A percentile compares a stretch with the other conserved stretches of the same genome.
Conservation (phyloP, 2,113 vertebrate genomes). For the Ia io region DNA sequence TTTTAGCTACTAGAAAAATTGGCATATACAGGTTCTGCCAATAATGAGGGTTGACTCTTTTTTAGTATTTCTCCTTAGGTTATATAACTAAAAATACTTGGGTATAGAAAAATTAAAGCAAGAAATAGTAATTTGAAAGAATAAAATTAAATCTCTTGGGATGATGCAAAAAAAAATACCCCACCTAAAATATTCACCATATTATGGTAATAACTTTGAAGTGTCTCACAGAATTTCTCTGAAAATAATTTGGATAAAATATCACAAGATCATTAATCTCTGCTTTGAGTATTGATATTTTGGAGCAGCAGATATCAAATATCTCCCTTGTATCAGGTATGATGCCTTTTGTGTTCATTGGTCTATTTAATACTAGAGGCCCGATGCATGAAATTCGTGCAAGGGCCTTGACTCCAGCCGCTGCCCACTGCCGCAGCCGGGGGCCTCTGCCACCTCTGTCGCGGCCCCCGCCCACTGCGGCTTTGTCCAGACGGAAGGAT, state of each 20-base stretch:
- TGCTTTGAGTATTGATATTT: neutral
- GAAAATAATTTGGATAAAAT: neutral
- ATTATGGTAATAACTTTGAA: neutral
- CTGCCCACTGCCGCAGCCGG: too few species aligned
- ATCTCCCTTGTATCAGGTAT: neutral
- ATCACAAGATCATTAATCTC: neutral
- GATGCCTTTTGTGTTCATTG: neutral
- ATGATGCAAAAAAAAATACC: neutral
- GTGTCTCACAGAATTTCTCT: neutral
- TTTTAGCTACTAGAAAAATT: neutral
- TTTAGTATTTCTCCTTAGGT: neutral
- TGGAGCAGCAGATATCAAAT: neutral
- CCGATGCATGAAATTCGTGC: too few species aligned
- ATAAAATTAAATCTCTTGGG: neutral
- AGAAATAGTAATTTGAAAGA: neutral
- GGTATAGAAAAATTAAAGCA: neutral
- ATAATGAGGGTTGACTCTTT: neutral
- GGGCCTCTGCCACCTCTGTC: too few species aligned
- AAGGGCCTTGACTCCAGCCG: too few species aligned
- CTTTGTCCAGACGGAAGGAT: too few species aligned
- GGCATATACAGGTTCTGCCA: neutral
- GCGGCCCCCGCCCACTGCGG: too few species aligned
- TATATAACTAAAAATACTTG: neutral
- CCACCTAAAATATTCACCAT: neutral
- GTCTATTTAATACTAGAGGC: neutral